Evolutionary conservation across 2,797 vertebrate genomes (phyloP).

Genomic region (Choloepus didactylus): DNA sequence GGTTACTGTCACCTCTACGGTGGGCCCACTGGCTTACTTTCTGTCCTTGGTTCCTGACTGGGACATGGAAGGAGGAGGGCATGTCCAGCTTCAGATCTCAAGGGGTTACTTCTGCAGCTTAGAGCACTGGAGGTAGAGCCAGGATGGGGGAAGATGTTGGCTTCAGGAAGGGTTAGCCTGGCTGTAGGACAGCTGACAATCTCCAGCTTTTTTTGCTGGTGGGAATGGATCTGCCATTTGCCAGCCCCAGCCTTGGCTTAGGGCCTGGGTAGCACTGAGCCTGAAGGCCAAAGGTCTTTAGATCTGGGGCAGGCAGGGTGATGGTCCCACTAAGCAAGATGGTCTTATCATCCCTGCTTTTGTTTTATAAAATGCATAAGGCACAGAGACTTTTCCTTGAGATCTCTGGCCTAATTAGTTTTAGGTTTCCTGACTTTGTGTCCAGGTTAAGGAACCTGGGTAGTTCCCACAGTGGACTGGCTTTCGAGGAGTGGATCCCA

Average conservation of each 20-base stretch:
- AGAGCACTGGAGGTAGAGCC: not conserved
- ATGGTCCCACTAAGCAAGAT: too few species aligned
- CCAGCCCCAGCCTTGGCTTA: not conserved
- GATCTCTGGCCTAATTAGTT: too few species aligned
- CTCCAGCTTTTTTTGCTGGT: not conserved
- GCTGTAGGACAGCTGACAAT: not conserved
- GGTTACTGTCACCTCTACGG: not conserved
- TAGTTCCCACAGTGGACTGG: not conserved
- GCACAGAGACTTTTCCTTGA: not conserved
- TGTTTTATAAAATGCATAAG: not conserved
- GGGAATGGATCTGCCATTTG: not conserved
- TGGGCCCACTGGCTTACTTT: not conserved
- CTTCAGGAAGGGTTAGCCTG: not conserved
- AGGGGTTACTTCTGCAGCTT: not conserved
- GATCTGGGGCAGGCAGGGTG: not conserved
- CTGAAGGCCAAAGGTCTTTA: not conserved
- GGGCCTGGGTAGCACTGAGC: not conserved
- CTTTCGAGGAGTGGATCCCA: not conserved
- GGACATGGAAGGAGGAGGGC: not conserved
- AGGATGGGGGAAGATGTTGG: not conserved
- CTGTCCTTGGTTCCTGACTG: not conserved
- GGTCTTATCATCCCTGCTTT: not conserved
- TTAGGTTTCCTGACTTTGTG: not conserved
- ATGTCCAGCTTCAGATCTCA: not conserved
- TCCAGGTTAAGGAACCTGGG: not conserved